A percentile compares a stretch with the other conserved stretches of the same genome.
These are phyloP conservation scores for Alitta virens DNA, from an alignment of 2,888 invertebrate genomes.

Conservation along the genomic window DNA sequence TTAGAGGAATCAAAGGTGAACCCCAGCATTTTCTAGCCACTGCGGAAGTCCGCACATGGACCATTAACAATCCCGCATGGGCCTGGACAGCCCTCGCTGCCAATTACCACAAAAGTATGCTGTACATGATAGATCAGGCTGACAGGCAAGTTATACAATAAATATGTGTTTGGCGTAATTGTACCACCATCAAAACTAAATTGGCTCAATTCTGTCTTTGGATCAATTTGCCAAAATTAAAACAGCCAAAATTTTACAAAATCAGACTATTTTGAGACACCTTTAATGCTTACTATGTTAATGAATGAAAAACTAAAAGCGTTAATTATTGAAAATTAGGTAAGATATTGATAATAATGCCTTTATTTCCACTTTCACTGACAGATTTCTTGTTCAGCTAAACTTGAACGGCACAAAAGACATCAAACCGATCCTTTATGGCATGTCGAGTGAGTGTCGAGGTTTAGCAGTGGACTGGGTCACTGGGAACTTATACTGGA, in stretches of 20 bases:
- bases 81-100: slow-evolving; percentile 25
- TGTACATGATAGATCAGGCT: slow-evolving; percentile 21
- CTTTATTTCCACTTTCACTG: too few relatives aligned
- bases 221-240: too few relatives aligned
- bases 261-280: too few relatives aligned
- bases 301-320: too few relatives aligned
- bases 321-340: too few relatives aligned
- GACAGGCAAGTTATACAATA: slow-evolving; percentile 24
- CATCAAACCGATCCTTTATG: slow-evolving; percentile 37
- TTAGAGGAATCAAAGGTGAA: slow-evolving; percentile 25
- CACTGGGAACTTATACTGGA: slow-evolving; percentile 46
- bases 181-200: too few relatives aligned
- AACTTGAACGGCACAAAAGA: slow-evolving; percentile 20
- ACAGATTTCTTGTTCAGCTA: slow-evolving; percentile 21
- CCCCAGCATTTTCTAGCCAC: slow-evolving; percentile 20
- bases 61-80: slow-evolving; percentile 22
- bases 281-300: too few relatives aligned
- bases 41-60: slow-evolving; percentile 12
- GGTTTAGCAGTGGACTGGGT: slow-evolving; percentile 50
- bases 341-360: too few relatives aligned
- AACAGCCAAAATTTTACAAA: too few relatives aligned
- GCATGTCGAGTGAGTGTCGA: slow-evolving; percentile 44
- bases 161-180: too few relatives aligned
- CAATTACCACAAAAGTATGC: slow-evolving; percentile 19
- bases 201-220: too few relatives aligned